These are phyloP conservation scores for Piprites chloris DNA, from an alignment of 2,113 vertebrate genomes.

Conservation along the genomic window DNA sequence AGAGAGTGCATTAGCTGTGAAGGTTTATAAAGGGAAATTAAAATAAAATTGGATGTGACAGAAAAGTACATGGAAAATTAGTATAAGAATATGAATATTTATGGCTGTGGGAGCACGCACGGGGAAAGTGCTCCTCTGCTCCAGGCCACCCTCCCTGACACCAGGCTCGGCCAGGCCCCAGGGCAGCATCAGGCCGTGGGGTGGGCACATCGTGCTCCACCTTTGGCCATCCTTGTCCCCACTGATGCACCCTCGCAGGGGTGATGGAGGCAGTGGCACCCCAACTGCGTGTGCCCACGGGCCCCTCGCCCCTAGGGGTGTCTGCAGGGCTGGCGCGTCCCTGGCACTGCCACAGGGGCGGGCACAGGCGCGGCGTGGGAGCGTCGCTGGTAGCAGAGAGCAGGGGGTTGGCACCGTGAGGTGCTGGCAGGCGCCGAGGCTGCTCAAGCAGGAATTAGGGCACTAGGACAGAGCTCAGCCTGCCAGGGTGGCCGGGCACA, in stretches of 20 bases:
- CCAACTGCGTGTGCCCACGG: fast-evolving
- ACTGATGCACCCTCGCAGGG: fast-evolving
- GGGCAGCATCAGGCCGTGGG: not conserved
- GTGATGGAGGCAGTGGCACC: fast-evolving
- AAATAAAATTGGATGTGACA: slow-evolving; percentile 74
- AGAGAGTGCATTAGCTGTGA: slow-evolving; percentile 62
- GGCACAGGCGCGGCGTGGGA: not conserved
- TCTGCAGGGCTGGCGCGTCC: fast-evolving
- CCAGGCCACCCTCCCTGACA: not conserved
- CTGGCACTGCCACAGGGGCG: fast-evolving
- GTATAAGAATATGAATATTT: slow-evolving; percentile 71
- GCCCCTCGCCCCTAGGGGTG: fast-evolving
- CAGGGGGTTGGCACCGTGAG: fast-evolving
- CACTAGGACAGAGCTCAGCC: not conserved
- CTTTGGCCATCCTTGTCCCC: not conserved
- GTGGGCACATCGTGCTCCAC: fast-evolving
- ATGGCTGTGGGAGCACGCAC: not conserved
- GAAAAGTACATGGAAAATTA: slow-evolving; percentile 70
- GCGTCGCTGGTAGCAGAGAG: not conserved
- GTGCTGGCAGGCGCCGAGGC: not conserved
- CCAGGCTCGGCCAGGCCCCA: not conserved
- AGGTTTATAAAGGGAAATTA: slow-evolving; percentile 70
- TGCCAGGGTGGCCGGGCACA: not conserved
- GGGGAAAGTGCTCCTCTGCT: not conserved
- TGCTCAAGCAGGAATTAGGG: not conserved